Evolutionary conservation across 2,113 vertebrate genomes (phyloP), one percentile per base, ranked within the genome.

Genomic region (Chlorodrepanis virens): DNA sequence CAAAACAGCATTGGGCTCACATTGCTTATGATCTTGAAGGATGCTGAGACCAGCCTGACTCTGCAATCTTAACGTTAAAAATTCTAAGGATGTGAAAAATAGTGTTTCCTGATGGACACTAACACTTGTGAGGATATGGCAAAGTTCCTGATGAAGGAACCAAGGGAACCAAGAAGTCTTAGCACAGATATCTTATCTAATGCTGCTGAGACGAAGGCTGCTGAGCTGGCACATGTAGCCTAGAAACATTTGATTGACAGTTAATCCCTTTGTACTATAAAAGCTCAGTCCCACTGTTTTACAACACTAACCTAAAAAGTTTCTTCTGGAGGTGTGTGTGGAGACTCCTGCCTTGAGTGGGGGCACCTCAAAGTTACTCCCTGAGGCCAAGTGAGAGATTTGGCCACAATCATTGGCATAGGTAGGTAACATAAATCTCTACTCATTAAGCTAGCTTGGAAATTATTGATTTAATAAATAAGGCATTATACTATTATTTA

Each of bases 341-440:
- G 29, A 69, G 14, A 35, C 27, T 69, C 10, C n/a, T 54, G 2
- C 21, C 29, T 49, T 49, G 40, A 61, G 14, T 4, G 1, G n/a
- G 25, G 6, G 9, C 0, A 0, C 16, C n/a, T 68, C 39, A 54
- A 33, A 8, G 21, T 49, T 69, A 27, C 12, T 49, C 17, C 27
- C 44, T 2, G 2, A 83, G 54, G 24, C 4, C 1, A 0, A 42
- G 5, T 42, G 25, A 76, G 24, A 54, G 11, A n/a, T 61, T 61
- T 69, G 21, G 5, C 63, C 8, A 19, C 22, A 31, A 8, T 28
- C 47, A 54, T 13, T 61, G 25, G 2, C 28, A 54, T 12, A 11
- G 17, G 5, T 53, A 45, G 54, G 14, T 68, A 40, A 53, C 31
- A 59, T n/a, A 45, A 76, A 61, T 61, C 14, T 69, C 54, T 47